Conservation (phyloP, 2,113 vertebrate genomes). For the Rhinoderma darwinii region DNA sequence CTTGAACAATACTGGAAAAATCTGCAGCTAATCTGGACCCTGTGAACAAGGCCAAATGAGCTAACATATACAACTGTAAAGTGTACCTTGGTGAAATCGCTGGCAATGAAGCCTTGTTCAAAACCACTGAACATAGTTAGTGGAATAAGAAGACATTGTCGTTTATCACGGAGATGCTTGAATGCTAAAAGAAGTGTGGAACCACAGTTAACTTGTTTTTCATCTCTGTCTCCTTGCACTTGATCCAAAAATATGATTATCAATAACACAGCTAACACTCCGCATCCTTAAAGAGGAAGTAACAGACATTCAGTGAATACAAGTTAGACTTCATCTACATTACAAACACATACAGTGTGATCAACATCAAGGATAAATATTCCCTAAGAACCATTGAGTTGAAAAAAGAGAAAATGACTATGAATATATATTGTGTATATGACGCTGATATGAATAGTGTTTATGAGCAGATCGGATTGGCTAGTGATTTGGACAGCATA, state of each 20-base stretch:
- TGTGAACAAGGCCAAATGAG: too few relatives aligned
- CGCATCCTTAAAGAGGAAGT: constrained; percentile 75
- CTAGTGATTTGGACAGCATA: too few relatives aligned
- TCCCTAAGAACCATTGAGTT: too few relatives aligned
- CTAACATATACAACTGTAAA: too few relatives aligned
- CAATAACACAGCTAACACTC: constrained; percentile 84
- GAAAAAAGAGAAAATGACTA: too few relatives aligned
- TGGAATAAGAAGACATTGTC: constrained; percentile 84
- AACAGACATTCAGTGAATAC: neutral
- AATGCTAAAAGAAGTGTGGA: constrained; percentile 86
- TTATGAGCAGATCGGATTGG: too few relatives aligned
- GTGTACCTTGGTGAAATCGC: constrained; percentile 91
- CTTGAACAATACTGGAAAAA: too few relatives aligned
- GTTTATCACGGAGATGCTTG: constrained; percentile 80
- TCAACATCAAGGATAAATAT: neutral
- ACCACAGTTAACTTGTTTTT: constrained; percentile 63
- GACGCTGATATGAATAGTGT: too few relatives aligned
- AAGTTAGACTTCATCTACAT: neutral
- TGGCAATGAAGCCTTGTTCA: constrained; percentile 90
- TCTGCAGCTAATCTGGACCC: too few relatives aligned
- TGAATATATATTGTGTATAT: too few relatives aligned
- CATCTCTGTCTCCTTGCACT: constrained; percentile 61
- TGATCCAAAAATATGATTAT: constrained; percentile 80
- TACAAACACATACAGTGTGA: neutral
- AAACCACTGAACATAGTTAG: constrained; percentile 93